Conservation (phyloP, 2,888 invertebrate genomes). For the Phengaris alcon region DNA sequence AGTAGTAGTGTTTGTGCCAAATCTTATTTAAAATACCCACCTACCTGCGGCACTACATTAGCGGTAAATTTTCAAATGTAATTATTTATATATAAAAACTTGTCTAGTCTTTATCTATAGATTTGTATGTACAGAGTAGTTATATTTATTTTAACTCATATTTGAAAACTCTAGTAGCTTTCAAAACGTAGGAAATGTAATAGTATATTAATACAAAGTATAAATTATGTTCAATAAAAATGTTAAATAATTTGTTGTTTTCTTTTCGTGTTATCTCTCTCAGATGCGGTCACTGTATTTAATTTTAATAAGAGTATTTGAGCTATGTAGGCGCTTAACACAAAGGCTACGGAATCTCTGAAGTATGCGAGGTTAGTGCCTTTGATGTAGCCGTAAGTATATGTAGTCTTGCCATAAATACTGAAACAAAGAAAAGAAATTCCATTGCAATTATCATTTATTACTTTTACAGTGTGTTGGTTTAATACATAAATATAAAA, state of each 20-base stretch:
- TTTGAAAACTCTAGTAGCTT: constrained; percentile 59
- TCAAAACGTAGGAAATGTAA: constrained; percentile 63
- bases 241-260: constrained; percentile 63
- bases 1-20: constrained; percentile 41
- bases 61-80: constrained; percentile 33
- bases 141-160: constrained; percentile 46
- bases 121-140: constrained; percentile 44
- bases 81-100: constrained; percentile 36
- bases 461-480: no score
- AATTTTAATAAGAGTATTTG: constrained; percentile 35
- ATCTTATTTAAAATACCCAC: constrained; percentile 34
- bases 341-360: constrained; percentile 32
- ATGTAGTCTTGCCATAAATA: no score
- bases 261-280: background rate
- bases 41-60: constrained; percentile 30
- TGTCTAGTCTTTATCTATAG: constrained; percentile 37
- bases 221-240: constrained; percentile 77
- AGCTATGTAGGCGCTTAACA: constrained; percentile 33
- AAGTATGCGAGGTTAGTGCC: constrained; percentile 45
- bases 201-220: constrained; percentile 53
- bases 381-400: constrained; percentile 45
- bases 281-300: constrained; percentile 19
- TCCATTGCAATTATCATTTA: no score
- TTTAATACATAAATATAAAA: no score
- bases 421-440: no score